Evolutionary conservation across 2,888 invertebrate genomes (phyloP).

Genomic region (Platypus cylindrus): DNA sequence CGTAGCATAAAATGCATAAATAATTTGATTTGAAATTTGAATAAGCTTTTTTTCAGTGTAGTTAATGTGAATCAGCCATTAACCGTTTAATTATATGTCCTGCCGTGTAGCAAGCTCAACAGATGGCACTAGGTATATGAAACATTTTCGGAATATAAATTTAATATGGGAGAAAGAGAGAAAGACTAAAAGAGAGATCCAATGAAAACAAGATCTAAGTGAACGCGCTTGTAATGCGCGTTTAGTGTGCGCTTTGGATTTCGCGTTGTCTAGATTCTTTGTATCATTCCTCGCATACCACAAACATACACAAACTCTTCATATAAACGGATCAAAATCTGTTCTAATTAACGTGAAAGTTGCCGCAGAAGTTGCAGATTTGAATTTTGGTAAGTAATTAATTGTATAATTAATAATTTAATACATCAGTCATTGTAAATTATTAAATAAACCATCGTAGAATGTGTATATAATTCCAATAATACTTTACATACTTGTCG

Average conservation of each 20-base stretch:
- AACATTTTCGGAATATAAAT: too few relatives aligned
- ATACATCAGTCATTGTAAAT: conserved; percentile 56
- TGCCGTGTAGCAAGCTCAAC: too few relatives aligned
- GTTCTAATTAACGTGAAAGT: conserved; percentile 51
- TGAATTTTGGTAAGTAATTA: conserved; percentile 62
- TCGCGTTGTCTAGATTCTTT: conserved; percentile 95
- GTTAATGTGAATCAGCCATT: too few relatives aligned
- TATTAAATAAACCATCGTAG: conserved; percentile 58
- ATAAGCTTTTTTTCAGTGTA: too few relatives aligned
- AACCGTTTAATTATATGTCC: too few relatives aligned
- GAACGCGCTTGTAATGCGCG: conserved; percentile 65
- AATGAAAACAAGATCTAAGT: conserved; percentile 41
- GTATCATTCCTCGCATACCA: conserved; percentile 96
- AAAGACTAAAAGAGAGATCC: conserved; percentile 6
- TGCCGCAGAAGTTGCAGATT: conserved; percentile 49
- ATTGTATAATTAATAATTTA: conserved; percentile 43
- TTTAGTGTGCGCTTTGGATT: conserved; percentile 67
- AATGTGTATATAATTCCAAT: conserved; percentile 61
- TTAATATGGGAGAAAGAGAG: conserved; percentile 5
- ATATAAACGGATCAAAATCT: conserved; percentile 56
- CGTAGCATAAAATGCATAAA: too few relatives aligned
- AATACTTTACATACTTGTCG: conserved; percentile 69
- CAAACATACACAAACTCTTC: conserved; percentile 60
- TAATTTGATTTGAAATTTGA: too few relatives aligned
- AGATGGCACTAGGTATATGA: too few relatives aligned